Evolutionary conservation across 1,140 invertebrate genomes (phyloP), one percentile per base, ranked within the genome.

Genomic region (Magallana angulata): DNA sequence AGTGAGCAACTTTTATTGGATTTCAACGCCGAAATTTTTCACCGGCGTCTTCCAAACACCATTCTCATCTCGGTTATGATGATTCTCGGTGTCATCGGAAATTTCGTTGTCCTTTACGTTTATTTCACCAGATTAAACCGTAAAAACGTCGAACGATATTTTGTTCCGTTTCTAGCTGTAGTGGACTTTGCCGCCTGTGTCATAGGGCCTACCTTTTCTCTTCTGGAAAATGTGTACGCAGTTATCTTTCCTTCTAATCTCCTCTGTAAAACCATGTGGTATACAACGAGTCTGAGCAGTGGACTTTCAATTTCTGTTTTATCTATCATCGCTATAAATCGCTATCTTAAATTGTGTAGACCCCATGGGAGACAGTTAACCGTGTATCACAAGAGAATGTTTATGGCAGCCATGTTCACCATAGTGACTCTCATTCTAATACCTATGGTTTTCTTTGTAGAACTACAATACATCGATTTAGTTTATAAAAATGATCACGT

Each of bases 81-180:
- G 81, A 18, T 82, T 82, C 57, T 82, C n/a, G 81, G 81, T 14
- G 48, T 82, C 5, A 82, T 58, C 18, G 57, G 81, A 24, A 82
- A 82, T 30, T 57, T 16, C 48, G 18, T 58, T 16, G 81, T 82
- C n/a, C 48, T 82, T 12, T 57, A 57, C 16, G 81, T 82, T 12
- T 82, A 82, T 24, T 56, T 82, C 36, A 16, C 48, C 56, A 82
- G 18, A 24, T 8, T 57, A 58, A 57, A 36, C 16, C 68, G 12
- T 30, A 12, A 12, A 30, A 71, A 71, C 68, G 16, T n/a, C 0
- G 81, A 82, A 18, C 81, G 81, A 2, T 82, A 57, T 16, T 82
- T 82, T 48, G 57, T 82, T 0, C 81, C 81, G 9, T 82, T 82
- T 57, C 81, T 82, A 9, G 81, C 81, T 11, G 18, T 82, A 4